phyloP scores from a whole-genome alignment of 64 coral and sea anemone species.

The Stichodactyla mertensii region DNA sequence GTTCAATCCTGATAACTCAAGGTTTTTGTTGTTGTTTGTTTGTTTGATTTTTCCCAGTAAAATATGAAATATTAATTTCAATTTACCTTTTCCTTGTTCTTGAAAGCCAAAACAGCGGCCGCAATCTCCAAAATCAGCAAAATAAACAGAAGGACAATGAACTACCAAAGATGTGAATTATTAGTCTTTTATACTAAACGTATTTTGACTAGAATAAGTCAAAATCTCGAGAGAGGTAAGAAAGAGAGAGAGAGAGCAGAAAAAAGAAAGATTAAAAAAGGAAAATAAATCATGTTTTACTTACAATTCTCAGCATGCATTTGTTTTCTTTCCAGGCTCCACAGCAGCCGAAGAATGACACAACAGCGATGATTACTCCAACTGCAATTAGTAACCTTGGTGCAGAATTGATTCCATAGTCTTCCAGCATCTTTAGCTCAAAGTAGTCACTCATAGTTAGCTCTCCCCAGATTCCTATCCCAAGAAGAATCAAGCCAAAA shows the following conservation, averaged over 20 bases:
- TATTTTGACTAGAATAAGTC: no score
- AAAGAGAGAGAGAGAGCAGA: no score
- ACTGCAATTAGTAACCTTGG: slow-evolving; percentile 39
- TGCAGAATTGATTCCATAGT: slow-evolving; percentile 2
- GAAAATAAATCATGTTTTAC: background rate
- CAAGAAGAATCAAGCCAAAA: slow-evolving; percentile 44
- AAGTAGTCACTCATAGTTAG: slow-evolving; percentile 17
- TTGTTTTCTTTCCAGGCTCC: slow-evolving; percentile 80
- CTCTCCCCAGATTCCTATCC: slow-evolving; percentile 34
- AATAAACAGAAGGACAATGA: slow-evolving; percentile 61
- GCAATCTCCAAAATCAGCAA: slow-evolving; percentile 61
- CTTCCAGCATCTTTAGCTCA: background rate
- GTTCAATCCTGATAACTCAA: no score
- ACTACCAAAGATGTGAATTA: slow-evolving; percentile 23
- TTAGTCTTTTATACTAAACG: no score
- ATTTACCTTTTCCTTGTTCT: slow-evolving; percentile 33
- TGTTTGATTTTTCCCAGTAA: no score
- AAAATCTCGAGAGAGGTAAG: no score
- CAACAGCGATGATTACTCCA: slow-evolving; percentile 42
- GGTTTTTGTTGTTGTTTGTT: no score
- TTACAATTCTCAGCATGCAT: slow-evolving; percentile 67
- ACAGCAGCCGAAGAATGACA: slow-evolving; percentile 77
- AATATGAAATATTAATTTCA: no score
- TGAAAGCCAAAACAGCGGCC: slow-evolving; percentile 45
- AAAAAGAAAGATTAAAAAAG: no score